phyloP scores from a whole-genome alignment of 1,140 invertebrate species.

The Bombus waltoni region DNA sequence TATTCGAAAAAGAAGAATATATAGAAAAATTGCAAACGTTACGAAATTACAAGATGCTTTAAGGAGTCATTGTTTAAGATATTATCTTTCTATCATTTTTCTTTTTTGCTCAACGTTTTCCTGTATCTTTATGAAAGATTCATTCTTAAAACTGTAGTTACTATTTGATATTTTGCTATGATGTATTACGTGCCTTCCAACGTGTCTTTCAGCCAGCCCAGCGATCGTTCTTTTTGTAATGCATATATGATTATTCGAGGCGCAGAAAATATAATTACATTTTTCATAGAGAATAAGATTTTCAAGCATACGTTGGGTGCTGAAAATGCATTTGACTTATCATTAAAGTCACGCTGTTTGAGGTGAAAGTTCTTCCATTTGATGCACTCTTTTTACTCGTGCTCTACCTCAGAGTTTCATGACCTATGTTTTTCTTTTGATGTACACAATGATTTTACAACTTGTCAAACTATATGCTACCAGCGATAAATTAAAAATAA shows the following conservation, averaged over 20 bases:
- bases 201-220: not conserved
- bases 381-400: not conserved
- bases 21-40: no score
- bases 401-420: not conserved
- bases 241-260: slow-evolving; percentile 9
- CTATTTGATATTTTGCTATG: not conserved
- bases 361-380: not conserved
- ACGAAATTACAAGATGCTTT: no score
- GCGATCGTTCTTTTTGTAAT: not conserved
- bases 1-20: not conserved
- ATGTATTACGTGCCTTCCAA: slow-evolving; percentile 23
- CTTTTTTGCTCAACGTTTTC: not conserved
- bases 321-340: not conserved
- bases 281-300: not conserved
- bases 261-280: not conserved
- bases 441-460: not conserved
- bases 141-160: not conserved
- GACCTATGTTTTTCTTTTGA: not conserved
- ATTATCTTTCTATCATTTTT: not conserved
- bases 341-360: not conserved
- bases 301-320: not conserved
- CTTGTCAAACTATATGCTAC: not conserved
- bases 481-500: not conserved
- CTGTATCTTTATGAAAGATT: not conserved
- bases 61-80: no score